phyloP scores from a whole-genome alignment of 2,797 vertebrate genomes.

The Tiaroga cobitis region DNA sequence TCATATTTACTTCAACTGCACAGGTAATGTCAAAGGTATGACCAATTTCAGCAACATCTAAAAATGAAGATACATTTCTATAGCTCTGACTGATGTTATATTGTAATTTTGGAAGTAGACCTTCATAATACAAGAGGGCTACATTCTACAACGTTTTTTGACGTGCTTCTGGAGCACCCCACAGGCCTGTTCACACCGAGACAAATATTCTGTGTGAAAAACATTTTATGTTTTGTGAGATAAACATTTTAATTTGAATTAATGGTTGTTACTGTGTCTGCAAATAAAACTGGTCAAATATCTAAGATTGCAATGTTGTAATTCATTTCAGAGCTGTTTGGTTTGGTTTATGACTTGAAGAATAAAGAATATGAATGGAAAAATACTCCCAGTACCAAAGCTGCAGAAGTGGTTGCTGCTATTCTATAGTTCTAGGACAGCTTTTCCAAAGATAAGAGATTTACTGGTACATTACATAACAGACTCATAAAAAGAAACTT shows the following conservation, averaged over 20 bases:
- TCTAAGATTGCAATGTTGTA: neutral
- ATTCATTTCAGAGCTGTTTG: neutral
- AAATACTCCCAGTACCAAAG: neutral
- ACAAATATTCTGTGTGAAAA: neutral
- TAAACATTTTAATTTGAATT: neutral
- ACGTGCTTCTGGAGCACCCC: too few species aligned
- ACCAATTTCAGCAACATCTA: neutral
- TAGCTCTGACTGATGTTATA: neutral
- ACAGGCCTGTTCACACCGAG: neutral
- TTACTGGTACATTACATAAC: constrained; percentile 1
- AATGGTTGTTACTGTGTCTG: neutral
- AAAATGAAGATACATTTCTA: neutral
- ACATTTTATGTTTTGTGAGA: too few species aligned
- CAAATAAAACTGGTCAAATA: neutral
- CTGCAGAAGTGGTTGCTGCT: neutral
- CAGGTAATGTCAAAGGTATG: neutral
- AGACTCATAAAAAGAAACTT: neutral
- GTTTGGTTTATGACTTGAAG: neutral
- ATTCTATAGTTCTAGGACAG: neutral
- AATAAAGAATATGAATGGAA: neutral
- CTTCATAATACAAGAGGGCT: neutral
- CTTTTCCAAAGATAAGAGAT: neutral
- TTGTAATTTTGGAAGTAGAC: neutral
- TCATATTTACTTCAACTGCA: neutral
- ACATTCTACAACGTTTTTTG: neutral